These are phyloP conservation scores for Megaceryle torquata DNA, from an alignment of 2,113 vertebrate species.

Conservation along the genomic window DNA sequence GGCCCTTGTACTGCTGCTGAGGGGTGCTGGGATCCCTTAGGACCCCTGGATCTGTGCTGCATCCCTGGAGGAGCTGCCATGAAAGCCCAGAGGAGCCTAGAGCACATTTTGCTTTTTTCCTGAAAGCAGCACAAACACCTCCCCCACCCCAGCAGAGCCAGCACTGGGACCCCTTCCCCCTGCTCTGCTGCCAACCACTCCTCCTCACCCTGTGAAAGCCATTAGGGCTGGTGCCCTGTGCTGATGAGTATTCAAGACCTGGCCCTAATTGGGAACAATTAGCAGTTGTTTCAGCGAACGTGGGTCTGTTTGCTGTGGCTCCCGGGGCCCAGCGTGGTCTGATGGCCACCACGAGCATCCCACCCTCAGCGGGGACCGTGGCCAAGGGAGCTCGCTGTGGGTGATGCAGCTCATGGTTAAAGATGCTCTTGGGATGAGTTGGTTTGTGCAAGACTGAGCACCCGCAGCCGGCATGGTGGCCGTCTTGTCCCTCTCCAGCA, in stretches of 20 bases:
- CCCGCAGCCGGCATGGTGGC: not conserved
- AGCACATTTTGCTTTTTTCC: not conserved
- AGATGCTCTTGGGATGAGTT: not conserved
- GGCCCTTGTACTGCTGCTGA: not conserved
- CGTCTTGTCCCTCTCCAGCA: too few species aligned
- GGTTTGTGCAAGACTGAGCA: too few species aligned
- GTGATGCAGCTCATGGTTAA: not conserved
- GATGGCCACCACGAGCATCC: not conserved
- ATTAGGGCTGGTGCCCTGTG: not conserved
- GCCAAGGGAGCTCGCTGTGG: not conserved
- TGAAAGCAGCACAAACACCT: not conserved
- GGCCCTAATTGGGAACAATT: not conserved
- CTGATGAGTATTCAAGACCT: slow-evolving; percentile 19
- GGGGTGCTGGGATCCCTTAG: not conserved
- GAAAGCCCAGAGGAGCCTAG: not conserved
- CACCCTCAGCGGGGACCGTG: accelerated
- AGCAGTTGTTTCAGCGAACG: not conserved
- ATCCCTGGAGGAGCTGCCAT: not conserved
- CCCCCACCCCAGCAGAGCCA: not conserved
- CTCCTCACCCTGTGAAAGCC: not conserved
- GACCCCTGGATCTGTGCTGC: not conserved
- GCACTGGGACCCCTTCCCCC: not conserved
- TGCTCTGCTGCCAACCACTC: not conserved
- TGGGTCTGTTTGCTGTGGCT: not conserved
- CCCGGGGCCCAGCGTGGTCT: not conserved